Evolutionary conservation across 2,113 vertebrate species (phyloP), one percentile per base, ranked within the genome.

Genomic region (Zosterops japonicus): DNA sequence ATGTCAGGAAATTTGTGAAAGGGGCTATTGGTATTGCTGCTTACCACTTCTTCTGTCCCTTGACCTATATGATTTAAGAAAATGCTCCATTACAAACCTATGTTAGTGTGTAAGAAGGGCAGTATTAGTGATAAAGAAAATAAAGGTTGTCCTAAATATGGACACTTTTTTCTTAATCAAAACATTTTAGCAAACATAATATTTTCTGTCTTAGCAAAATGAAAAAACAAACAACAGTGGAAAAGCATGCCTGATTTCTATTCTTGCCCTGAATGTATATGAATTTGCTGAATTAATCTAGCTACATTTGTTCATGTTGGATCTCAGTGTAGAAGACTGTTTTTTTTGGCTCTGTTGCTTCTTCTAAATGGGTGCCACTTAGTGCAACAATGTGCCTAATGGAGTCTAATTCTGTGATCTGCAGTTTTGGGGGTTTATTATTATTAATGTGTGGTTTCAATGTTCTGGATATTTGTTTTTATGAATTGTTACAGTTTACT

Each of bases 341-440:
- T 8, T 60, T 18, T 95, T 83, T 95, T 96, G 96, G 91, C 93
- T 96, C 49, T 68, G 56, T 33, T 67, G 28, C 3, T 1, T 83
- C 44, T 68, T 83, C 57, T 92, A 49, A 96, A 81, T 89, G 94
- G 61, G 33, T 90, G 86, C 90, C 87, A 94, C 84, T 96, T 95
- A 90, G 18, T 90, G 47, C 85, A 94, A 95, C 94, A 95, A 88
- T 96, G 61, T 56, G 69, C 69, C 76, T 92, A 92, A 93, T 96
- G 90, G 90, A 78, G 44, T 42, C 76, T 95, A 92, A 94, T 96
- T 96, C 85, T 92, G 60, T 89, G 90, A 90, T 93, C 75, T 81
- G 36, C 79, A 81, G 33, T 88, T 93, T 81, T 70, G 28, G 84
- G 36, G 39, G 50, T 88, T 93, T 88, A 42, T 81, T 90, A 35